Evolutionary conservation across 2,113 vertebrate genomes (phyloP).

Genomic region (Vidua macroura): DNA sequence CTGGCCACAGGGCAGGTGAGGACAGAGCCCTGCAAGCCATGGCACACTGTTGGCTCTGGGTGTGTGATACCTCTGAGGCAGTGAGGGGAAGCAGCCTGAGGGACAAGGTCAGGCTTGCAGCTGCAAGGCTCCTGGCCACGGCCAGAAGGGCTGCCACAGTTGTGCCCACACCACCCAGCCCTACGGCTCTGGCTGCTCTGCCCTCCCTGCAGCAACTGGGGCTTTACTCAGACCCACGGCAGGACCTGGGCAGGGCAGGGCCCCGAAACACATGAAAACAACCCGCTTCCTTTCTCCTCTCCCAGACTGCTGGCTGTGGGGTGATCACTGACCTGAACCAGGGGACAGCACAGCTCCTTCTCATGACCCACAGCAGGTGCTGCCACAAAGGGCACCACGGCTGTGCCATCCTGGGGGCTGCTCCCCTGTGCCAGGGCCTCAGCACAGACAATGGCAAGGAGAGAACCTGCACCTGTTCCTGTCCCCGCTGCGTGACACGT

Average conservation of each 20-base stretch:
- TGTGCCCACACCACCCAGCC: background rate
- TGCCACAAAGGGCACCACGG: background rate
- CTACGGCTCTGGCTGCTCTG: background rate
- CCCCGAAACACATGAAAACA: background rate
- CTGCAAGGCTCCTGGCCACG: background rate
- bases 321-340: background rate
- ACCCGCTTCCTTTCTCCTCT: background rate
- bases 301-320: accelerated
- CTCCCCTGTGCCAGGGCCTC: background rate
- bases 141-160: background rate
- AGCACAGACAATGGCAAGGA: background rate
- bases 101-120: background rate
- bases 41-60: background rate
- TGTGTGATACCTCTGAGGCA: accelerated
- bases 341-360: background rate
- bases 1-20: background rate
- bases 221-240: background rate
- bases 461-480: background rate
- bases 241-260: background rate
- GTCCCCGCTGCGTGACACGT: accelerated
- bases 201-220: background rate
- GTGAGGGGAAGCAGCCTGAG: background rate
- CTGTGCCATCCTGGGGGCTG: accelerated
- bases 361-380: background rate
- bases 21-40: background rate